These are phyloP conservation scores for Acestrorhynchus altus DNA, from an alignment of 2,797 vertebrate genomes.

Conservation along the genomic window DNA sequence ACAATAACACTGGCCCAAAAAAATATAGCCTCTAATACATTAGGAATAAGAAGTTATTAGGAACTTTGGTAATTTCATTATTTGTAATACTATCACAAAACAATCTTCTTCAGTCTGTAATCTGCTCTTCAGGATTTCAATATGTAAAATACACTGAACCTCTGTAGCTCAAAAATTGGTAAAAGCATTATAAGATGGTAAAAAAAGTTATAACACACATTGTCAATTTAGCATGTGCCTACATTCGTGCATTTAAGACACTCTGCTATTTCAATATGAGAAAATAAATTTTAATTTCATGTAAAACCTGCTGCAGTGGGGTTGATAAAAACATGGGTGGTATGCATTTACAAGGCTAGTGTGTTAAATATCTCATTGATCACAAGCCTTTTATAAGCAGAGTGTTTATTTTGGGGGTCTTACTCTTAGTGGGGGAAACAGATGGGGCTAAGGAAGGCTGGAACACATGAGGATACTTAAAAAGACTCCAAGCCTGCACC, in stretches of 20 bases:
- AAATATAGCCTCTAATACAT: too few species aligned
- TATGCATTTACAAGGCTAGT: conserved; percentile 4
- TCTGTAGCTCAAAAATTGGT: not conserved
- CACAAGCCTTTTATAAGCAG: not conserved
- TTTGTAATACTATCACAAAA: not conserved
- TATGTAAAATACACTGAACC: not conserved
- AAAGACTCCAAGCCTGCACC: not conserved
- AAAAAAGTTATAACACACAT: not conserved
- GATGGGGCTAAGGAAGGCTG: conserved; percentile 9
- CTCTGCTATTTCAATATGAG: not conserved
- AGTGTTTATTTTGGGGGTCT: conserved; percentile 21
- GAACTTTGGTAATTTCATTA: too few species aligned
- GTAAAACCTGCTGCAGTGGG: not conserved
- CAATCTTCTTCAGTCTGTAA: not conserved
- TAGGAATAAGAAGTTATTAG: too few species aligned
- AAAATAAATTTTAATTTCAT: not conserved
- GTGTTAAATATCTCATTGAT: conserved; percentile 19
- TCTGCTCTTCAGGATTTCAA: not conserved
- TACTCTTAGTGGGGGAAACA: not conserved
- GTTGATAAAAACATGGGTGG: not conserved
- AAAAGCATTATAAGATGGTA: not conserved
- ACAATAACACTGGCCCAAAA: too few species aligned
- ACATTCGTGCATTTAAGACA: not conserved
- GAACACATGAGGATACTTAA: not conserved
- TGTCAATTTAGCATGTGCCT: not conserved